phyloP scores from a whole-genome alignment of 1,140 invertebrate genomes.

The Zaprionus kolodkinae region DNA sequence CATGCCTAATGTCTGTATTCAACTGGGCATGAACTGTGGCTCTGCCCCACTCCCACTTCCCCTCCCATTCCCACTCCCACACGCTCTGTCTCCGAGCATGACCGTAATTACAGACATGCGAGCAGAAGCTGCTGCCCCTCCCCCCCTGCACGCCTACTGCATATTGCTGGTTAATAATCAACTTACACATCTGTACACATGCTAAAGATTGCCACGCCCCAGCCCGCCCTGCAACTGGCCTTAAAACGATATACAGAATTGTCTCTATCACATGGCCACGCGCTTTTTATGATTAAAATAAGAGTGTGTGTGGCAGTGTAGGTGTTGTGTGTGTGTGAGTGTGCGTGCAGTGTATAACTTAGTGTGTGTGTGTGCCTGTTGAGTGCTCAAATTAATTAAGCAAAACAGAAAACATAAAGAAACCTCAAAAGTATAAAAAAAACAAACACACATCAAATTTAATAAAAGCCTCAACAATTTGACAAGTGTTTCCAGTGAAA shows the following conservation, averaged over 20 bases:
- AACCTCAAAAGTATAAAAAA: neutral
- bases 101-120: conserved; percentile 69
- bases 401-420: conserved; percentile 54
- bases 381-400: conserved; percentile 73
- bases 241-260: conserved; percentile 46
- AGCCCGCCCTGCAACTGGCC: neutral
- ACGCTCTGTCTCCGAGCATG: conserved; percentile 47
- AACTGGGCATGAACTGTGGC: conserved; percentile 67
- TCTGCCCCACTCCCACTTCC: neutral
- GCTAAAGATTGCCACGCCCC: conserved; percentile 24
- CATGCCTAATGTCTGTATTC: conserved; percentile 80
- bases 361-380: conserved; percentile 14
- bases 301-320: conserved; percentile 8
- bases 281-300: conserved; percentile 78
- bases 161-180: conserved; percentile 68
- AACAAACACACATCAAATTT: conserved; percentile 61
- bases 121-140: conserved; percentile 13
- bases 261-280: conserved; percentile 67
- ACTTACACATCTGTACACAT: conserved; percentile 67
- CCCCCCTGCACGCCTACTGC: conserved; percentile 18
- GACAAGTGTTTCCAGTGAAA: conserved; percentile 23
- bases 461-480: conserved; percentile 73
- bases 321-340: neutral
- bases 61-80: neutral
- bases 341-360: neutral